Evolutionary conservation across 2,113 vertebrate species (phyloP).

Genomic region (Dipodomys stephensi): DNA sequence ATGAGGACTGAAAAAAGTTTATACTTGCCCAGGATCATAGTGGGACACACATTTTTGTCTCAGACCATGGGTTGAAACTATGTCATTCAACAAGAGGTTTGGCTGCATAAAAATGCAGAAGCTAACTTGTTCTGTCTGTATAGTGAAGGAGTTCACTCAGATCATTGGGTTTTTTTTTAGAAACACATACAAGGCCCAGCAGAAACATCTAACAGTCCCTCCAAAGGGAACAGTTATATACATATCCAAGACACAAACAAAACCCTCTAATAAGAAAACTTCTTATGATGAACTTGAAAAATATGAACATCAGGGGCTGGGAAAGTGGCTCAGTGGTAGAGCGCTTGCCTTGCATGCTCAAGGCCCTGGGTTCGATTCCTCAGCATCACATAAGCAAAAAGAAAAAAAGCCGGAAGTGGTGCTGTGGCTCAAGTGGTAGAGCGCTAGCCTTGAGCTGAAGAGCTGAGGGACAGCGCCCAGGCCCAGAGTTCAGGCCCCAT

Average conservation of each 20-base stretch:
- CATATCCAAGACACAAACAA: not conserved
- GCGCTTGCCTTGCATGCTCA: too few relatives aligned
- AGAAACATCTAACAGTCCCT: not conserved
- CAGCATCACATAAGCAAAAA: too few relatives aligned
- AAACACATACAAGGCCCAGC: not conserved
- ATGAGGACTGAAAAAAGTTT: not conserved
- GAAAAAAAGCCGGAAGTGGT: too few relatives aligned
- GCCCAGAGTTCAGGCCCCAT: too few relatives aligned
- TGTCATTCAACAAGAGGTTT: not conserved
- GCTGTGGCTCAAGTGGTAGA: too few relatives aligned
- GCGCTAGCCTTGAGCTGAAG: too few relatives aligned
- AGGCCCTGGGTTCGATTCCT: too few relatives aligned
- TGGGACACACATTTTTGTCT: not conserved
- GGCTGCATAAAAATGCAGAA: not conserved
- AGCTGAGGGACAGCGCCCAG: too few relatives aligned
- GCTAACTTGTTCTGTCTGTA: not conserved
- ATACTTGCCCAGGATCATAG: not conserved
- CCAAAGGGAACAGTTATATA: not conserved
- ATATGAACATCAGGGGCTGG: not conserved
- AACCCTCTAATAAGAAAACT: not conserved
- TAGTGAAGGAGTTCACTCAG: not conserved
- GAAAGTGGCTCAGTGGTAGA: too few relatives aligned
- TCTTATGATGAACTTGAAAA: not conserved
- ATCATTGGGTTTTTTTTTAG: not conserved
- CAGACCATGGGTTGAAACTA: not conserved